Conservation (phyloP, 2,113 vertebrate species). For the Nematolebias whitei region DNA sequence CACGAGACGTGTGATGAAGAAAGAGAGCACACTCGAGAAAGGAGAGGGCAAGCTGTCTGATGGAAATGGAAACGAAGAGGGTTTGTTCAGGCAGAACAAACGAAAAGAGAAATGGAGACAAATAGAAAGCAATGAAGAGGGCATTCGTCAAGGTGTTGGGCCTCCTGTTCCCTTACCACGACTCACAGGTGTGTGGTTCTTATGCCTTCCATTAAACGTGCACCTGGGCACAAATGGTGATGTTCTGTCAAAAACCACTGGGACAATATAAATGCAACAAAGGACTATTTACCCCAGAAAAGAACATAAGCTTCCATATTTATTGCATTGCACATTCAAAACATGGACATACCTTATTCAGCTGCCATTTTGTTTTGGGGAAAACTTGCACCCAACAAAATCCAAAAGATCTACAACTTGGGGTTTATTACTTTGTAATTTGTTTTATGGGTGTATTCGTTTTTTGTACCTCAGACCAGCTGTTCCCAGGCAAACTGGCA, state of each 20-base stretch:
- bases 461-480: conserved; percentile 75
- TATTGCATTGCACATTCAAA: not conserved
- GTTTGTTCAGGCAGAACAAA: conserved; percentile 56
- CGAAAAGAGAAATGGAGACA: conserved; percentile 47
- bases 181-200: conserved; percentile 68
- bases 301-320: conserved; percentile 13
- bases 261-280: conserved; percentile 20
- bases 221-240: conserved; percentile 61
- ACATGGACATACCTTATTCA: not conserved
- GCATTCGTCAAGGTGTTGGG: conserved; percentile 64
- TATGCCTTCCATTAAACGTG: conserved; percentile 60
- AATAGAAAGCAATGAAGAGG: conserved; percentile 50
- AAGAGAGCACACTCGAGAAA: conserved; percentile 31
- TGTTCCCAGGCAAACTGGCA: conserved; percentile 74
- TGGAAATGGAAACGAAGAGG: conserved; percentile 46
- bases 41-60: conserved; percentile 43
- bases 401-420: conserved; percentile 49
- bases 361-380: conserved; percentile 28
- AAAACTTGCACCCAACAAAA: conserved; percentile 19
- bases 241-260: conserved; percentile 42
- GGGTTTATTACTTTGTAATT: conserved; percentile 74
- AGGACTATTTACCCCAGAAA: conserved; percentile 15
- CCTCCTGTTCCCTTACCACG: conserved; percentile 35
- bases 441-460: conserved; percentile 76
- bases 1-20: not conserved